Percentiles rank a stretch among this genome's conserved stretches.
Conservation (phyloP, 2,797 vertebrate species). For the Ctenochaetus hawaiiensis region DNA sequence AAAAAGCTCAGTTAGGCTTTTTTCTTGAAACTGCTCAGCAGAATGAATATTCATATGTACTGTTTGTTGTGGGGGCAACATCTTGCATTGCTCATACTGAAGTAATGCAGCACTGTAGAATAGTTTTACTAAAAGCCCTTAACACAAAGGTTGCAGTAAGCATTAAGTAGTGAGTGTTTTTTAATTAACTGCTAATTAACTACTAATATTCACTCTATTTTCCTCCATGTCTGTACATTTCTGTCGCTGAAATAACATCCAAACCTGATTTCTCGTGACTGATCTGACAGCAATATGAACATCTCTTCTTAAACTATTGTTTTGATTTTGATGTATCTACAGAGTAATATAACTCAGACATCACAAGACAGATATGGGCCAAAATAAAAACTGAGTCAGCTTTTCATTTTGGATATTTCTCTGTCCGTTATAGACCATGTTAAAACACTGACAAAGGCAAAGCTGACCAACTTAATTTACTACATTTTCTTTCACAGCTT, state of each 20-base stretch:
- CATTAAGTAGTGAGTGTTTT: not conserved
- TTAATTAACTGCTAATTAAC: not conserved
- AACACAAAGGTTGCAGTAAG: too few species aligned
- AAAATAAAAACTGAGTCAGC: too few species aligned
- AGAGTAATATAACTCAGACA: too few species aligned
- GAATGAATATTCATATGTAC: not conserved
- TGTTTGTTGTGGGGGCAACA: not conserved
- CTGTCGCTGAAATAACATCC: too few species aligned
- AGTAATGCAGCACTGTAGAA: not conserved
- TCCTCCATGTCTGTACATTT: too few species aligned
- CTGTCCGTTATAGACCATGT: too few species aligned
- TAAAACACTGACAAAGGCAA: constrained; percentile 28
- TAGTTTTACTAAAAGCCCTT: not conserved
- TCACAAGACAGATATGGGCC: too few species aligned
- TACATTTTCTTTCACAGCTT: not conserved
- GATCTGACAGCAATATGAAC: too few species aligned
- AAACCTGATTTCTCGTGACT: too few species aligned
- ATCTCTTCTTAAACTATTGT: too few species aligned
- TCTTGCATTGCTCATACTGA: not conserved
- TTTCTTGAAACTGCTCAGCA: not conserved
- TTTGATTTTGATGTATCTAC: too few species aligned
- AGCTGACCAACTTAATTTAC: constrained; percentile 6
- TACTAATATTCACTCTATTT: not conserved
- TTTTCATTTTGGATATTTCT: too few species aligned
- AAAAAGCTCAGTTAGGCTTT: not conserved